Evolutionary conservation across 2,797 vertebrate species (phyloP).

Genomic region (Kryptopterus vitreolus): DNA sequence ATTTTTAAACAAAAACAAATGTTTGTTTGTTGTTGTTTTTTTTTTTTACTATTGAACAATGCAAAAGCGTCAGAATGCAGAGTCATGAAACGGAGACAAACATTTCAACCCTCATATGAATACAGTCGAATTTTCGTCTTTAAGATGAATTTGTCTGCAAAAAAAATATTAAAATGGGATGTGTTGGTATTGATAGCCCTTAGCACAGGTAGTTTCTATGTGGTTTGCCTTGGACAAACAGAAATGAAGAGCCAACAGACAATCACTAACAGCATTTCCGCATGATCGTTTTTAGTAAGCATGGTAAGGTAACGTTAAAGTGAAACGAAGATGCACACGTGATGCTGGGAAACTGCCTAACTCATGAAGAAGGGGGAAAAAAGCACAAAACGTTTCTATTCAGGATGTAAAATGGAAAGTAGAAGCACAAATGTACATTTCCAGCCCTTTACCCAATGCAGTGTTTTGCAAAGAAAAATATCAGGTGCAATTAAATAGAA

Average conservation of each 20-base stretch:
- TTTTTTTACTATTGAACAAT: neutral
- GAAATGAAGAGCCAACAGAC: slow-evolving; percentile 5
- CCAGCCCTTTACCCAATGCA: slow-evolving; percentile 51
- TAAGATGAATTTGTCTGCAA: slow-evolving; percentile 7
- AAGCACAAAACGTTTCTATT: neutral
- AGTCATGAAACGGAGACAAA: slow-evolving; percentile 19
- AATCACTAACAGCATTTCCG: neutral
- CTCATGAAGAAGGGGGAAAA: neutral
- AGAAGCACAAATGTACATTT: slow-evolving; percentile 35
- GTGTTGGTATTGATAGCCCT: slow-evolving; percentile 70
- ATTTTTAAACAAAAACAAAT: neutral
- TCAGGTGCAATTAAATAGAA: slow-evolving; percentile 19
- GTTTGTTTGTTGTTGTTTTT: too few relatives aligned
- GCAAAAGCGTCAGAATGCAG: neutral
- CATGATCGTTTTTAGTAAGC: neutral
- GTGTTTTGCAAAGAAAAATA: slow-evolving; percentile 17
- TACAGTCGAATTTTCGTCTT: slow-evolving; percentile 7
- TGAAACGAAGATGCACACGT: neutral
- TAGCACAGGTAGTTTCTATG: slow-evolving; percentile 66
- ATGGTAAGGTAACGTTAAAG: neutral
- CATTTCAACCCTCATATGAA: neutral
- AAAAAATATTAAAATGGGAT: neutral
- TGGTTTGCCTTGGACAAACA: slow-evolving; percentile 57
- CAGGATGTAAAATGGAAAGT: neutral
- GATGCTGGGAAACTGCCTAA: neutral